Base-by-base conservation (phyloP, 2,888 invertebrate genomes). In the Drosophila paramelanica region DNA sequence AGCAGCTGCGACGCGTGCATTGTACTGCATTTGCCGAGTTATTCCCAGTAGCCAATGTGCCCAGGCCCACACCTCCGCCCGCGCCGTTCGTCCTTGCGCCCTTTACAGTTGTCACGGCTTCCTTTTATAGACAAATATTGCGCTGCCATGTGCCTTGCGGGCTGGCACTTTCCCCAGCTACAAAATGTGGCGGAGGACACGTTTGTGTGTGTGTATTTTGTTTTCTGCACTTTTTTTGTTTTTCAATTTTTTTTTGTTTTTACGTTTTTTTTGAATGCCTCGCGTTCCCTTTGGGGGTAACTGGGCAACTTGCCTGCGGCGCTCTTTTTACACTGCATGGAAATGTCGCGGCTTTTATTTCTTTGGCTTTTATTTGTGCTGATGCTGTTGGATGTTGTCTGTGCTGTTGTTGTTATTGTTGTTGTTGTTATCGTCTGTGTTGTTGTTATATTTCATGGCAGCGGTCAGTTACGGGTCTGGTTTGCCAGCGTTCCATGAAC, bases 51-150 rank as follows among this genome's bases (percentile, higher is more conserved):
- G 60, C 69, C 46, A 36, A 36, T 58, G 47, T 47, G 51, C 52
- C 50, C 59, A 50, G 25, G 41, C 17, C 13, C 39, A 36, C 45
- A 14, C 13, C n/a, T 3, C 13, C 36, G 31, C 27, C 5, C 41
- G 38, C 5, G 0, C 5, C 10, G 8, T 5, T n/a, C 55, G 14
- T 23, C 8, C 13, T 38, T 52, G 70, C 52, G 41, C 49, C 58
- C 53, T 41, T 55, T 47, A 45, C 74, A 81, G 79, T 78, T 87
- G 79, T 73, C 76, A 76, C 82, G 79, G 73, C 76, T 76, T 87
- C 73, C 79, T 77, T 84, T 78, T 73, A 84, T 81, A 88, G 82
- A 82, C 82, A 82, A 87, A 82, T 82, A 87, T 84, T 78, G 88
- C 79, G 65, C 59, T 66, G 79, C 73, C 85, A 79, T 76, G 72